Conservation (phyloP, 2,797 vertebrate species). For the Cirrhinus mrigala region DNA sequence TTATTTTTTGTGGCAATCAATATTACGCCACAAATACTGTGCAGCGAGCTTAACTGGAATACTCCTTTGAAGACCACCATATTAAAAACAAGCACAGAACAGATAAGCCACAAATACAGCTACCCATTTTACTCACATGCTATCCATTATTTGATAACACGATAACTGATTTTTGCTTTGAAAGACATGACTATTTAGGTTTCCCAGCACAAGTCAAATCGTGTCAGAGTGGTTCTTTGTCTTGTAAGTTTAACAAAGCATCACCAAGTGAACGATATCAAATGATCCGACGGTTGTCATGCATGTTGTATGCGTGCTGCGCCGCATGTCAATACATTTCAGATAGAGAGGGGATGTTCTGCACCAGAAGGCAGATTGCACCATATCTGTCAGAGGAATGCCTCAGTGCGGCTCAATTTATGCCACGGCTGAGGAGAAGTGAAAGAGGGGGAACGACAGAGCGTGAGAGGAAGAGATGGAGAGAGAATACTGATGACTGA, state of each 20-base stretch:
- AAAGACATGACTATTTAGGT: not conserved
- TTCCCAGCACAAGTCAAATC: not conserved
- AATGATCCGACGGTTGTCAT: not conserved
- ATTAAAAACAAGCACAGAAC: not conserved
- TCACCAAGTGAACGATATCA: not conserved
- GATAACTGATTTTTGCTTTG: slow-evolving; percentile 1
- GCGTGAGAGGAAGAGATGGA: slow-evolving; percentile 56
- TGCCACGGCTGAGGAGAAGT: slow-evolving; percentile 53
- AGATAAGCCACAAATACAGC: not conserved
- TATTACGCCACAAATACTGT: not conserved
- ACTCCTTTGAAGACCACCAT: not conserved
- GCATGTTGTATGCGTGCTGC: not conserved
- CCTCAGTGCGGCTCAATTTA: slow-evolving; percentile 65
- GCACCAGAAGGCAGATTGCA: slow-evolving; percentile 38
- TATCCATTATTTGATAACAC: not conserved
- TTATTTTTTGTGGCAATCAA: not conserved
- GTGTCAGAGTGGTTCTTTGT: not conserved
- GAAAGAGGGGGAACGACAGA: slow-evolving; percentile 52
- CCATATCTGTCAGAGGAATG: slow-evolving; percentile 46
- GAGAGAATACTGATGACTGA: slow-evolving; percentile 78
- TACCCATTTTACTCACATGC: not conserved
- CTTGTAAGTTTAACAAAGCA: slow-evolving; percentile 30
- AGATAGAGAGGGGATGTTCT: slow-evolving; percentile 26
- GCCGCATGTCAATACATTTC: slow-evolving; percentile 27
- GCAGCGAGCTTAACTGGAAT: not conserved